Evolutionary conservation across 1,140 invertebrate genomes (phyloP).

Genomic region (Tetramorium parvispinum): DNA sequence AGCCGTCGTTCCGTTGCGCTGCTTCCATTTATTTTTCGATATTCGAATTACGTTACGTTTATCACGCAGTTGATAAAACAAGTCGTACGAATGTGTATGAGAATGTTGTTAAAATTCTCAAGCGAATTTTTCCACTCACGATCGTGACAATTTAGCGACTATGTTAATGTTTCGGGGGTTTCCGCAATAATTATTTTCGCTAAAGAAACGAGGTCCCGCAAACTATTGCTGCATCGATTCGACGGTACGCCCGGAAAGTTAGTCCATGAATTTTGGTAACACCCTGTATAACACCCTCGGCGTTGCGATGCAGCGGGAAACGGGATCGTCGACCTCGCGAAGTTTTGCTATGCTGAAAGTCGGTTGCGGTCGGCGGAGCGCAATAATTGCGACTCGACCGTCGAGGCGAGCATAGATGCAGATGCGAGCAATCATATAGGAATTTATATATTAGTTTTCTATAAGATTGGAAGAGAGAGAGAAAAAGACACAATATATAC

Average conservation of each 20-base stretch:
- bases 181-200: background rate
- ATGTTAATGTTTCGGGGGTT: background rate
- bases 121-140: background rate
- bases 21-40: constrained; percentile 71
- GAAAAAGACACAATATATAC: constrained; percentile 40
- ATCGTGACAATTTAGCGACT: background rate
- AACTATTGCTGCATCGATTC: background rate
- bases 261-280: constrained; percentile 13
- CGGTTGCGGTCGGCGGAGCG: constrained; percentile 37
- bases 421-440: constrained; percentile 42
- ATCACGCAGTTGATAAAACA: background rate
- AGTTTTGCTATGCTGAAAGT: constrained; percentile 43
- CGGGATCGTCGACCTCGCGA: constrained; percentile 26
- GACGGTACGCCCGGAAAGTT: background rate
- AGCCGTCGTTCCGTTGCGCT: constrained; percentile 29
- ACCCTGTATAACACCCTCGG: constrained; percentile 6
- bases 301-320: background rate
- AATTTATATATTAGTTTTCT: constrained; percentile 71
- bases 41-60: constrained; percentile 34
- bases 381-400: constrained; percentile 41
- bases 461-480: background rate
- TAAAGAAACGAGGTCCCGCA: background rate
- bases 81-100: too few species aligned
- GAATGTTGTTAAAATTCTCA: constrained; percentile 2
- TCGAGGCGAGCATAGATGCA: constrained; percentile 14